phyloP scores from a whole-genome alignment of 2,797 vertebrate species.

The Nothura maculosa region DNA sequence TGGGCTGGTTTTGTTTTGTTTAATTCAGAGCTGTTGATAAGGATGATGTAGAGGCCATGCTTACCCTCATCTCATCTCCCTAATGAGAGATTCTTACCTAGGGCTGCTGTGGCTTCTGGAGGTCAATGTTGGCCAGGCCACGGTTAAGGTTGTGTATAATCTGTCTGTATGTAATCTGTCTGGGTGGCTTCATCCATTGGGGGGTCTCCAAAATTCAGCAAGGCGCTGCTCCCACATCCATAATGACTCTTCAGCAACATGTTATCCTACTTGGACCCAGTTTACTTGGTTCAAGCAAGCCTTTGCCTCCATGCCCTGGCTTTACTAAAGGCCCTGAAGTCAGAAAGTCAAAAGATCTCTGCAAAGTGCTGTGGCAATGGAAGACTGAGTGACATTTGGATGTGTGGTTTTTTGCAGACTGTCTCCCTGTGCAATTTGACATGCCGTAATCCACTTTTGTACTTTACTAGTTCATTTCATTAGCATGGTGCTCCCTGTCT shows the following conservation, averaged over 20 bases:
- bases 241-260: accelerated
- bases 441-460: constrained; percentile 30
- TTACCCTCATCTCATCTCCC: too few relatives aligned
- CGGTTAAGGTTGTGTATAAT: background rate
- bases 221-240: too few relatives aligned
- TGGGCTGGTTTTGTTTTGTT: background rate
- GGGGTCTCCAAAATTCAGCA: too few relatives aligned
- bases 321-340: background rate
- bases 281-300: background rate
- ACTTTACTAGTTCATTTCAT: constrained; percentile 41
- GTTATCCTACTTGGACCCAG: background rate
- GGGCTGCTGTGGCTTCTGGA: background rate
- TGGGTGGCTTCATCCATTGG: background rate
- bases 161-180: background rate
- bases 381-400: background rate
- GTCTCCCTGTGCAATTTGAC: background rate
- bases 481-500: constrained; percentile 39
- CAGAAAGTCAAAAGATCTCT: background rate
- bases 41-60: too few relatives aligned
- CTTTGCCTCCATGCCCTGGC: accelerated
- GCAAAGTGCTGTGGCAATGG: background rate
- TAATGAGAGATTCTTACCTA: background rate
- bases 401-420: constrained; percentile 2
- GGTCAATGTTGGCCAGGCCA: background rate
- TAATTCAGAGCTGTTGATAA: background rate